Evolutionary conservation across 2,797 vertebrate species (phyloP).

Genomic region (Paguma larvata): DNA sequence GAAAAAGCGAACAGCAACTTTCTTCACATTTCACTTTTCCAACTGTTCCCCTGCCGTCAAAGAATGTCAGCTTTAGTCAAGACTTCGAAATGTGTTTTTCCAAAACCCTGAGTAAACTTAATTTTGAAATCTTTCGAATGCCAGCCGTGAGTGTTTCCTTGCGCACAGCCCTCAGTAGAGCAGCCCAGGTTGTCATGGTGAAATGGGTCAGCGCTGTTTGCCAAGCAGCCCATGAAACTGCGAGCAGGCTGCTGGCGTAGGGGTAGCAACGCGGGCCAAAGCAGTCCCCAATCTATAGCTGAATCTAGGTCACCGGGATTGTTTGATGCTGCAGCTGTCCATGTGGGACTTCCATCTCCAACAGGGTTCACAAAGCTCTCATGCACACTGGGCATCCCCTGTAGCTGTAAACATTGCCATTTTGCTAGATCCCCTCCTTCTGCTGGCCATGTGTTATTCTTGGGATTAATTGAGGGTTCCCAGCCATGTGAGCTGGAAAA

Average conservation of each 20-base stretch:
- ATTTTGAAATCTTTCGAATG: slow-evolving; percentile 88
- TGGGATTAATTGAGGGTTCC: not conserved
- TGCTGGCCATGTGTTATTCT: slow-evolving; percentile 22
- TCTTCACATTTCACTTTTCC: slow-evolving; percentile 76
- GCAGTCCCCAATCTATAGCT: slow-evolving; percentile 89
- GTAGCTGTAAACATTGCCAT: not conserved
- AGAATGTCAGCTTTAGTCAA: slow-evolving; percentile 69
- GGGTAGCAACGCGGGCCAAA: slow-evolving; percentile 86
- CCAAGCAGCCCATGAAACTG: slow-evolving; percentile 90
- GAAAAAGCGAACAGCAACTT: slow-evolving; percentile 63
- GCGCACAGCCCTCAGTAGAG: slow-evolving; percentile 75
- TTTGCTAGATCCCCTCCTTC: not conserved
- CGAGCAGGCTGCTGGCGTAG: slow-evolving; percentile 87
- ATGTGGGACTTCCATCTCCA: slow-evolving; percentile 83
- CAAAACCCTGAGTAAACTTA: slow-evolving; percentile 82
- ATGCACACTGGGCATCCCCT: slow-evolving; percentile 72
- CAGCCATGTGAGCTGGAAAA: slow-evolving; percentile 47
- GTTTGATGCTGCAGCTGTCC: slow-evolving; percentile 90
- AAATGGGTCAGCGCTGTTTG: slow-evolving; percentile 91
- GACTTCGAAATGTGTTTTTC: slow-evolving; percentile 79
- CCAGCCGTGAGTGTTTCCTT: slow-evolving; percentile 77
- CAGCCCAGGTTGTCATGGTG: slow-evolving; percentile 92
- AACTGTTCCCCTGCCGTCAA: slow-evolving; percentile 73
- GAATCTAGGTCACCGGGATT: slow-evolving; percentile 95
- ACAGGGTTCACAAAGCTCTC: slow-evolving; percentile 83